Conservation (phyloP, 2,888 invertebrate species). For the Sclerodermus sp. region DNA sequence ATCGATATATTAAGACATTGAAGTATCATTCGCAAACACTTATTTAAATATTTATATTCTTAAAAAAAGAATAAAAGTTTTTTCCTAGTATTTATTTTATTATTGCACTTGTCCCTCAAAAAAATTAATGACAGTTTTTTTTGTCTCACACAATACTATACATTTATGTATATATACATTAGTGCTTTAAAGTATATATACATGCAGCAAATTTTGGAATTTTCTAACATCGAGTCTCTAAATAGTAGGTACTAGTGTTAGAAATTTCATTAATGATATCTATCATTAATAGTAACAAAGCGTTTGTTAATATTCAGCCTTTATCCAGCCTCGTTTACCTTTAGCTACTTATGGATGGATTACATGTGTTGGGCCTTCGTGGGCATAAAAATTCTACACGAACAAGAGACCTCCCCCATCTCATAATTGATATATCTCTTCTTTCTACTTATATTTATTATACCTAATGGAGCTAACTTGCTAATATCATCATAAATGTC, state of each 20-base stretch:
- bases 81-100: too few relatives aligned
- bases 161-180: too few relatives aligned
- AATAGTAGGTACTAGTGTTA: too few relatives aligned
- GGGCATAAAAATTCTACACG: conserved; percentile 51
- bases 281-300: conserved; percentile 9
- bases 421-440: conserved; percentile 26
- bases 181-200: too few relatives aligned
- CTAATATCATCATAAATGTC: conserved; percentile 17
- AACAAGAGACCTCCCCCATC: conserved; percentile 37
- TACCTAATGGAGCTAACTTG: conserved; percentile 21
- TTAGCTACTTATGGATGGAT: conserved; percentile 54
- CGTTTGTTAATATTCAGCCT: conserved; percentile 34
- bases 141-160: too few relatives aligned
- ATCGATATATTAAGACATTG: too few relatives aligned
- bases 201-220: too few relatives aligned
- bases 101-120: too few relatives aligned
- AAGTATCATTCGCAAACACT: too few relatives aligned
- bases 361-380: conserved; percentile 51
- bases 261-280: not conserved
- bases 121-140: too few relatives aligned
- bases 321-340: conserved; percentile 31
- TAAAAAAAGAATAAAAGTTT: too few relatives aligned
- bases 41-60: not conserved
- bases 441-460: conserved; percentile 31
- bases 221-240: too few relatives aligned